A percentile compares a stretch with the other conserved stretches of the same genome.
These are phyloP conservation scores for Trilocha varians DNA, from an alignment of 2,888 invertebrate genomes.

Conservation along the genomic window DNA sequence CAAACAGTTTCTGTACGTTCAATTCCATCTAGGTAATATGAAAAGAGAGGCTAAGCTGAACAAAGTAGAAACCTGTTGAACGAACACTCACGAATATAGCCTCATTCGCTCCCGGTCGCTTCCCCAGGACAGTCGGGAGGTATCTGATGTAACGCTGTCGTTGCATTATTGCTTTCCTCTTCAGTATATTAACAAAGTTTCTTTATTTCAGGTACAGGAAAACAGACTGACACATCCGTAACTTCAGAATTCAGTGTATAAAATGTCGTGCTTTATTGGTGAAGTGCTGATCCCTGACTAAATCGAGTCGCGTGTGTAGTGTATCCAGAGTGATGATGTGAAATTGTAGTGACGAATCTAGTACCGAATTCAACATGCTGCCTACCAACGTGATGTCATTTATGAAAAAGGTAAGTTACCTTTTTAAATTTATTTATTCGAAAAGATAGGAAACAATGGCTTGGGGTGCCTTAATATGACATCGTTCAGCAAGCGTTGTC, in stretches of 20 bases:
- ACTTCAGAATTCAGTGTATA: slow-evolving; percentile 8
- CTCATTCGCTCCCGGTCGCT: slow-evolving; percentile 38
- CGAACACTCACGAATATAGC: slow-evolving; percentile 23
- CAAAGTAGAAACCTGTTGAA: slow-evolving; percentile 50
- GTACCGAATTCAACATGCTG: slow-evolving; percentile 78
- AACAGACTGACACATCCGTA: background rate
- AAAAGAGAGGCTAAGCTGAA: slow-evolving; percentile 29
- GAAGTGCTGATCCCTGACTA: slow-evolving; percentile 56
- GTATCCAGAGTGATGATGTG: slow-evolving; percentile 36
- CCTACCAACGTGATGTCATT: slow-evolving; percentile 93
- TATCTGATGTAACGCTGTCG: background rate
- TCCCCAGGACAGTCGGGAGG: slow-evolving; percentile 30
- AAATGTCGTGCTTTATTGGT: slow-evolving; percentile 55
- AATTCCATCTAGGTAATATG: slow-evolving; percentile 5
- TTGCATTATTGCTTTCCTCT: background rate
- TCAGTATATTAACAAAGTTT: slow-evolving; percentile 15
- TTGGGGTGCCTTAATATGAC: no score
- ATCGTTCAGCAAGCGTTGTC: no score
- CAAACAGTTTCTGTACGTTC: background rate
- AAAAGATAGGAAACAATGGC: no score
- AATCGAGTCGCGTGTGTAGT: slow-evolving; percentile 18
- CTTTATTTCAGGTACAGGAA: slow-evolving; percentile 25
- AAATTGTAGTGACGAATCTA: slow-evolving; percentile 24
- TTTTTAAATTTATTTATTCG: no score
- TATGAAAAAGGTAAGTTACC: slow-evolving; percentile 86